Base-by-base conservation (phyloP, 2,797 vertebrate species). In the Geotria australis region DNA sequence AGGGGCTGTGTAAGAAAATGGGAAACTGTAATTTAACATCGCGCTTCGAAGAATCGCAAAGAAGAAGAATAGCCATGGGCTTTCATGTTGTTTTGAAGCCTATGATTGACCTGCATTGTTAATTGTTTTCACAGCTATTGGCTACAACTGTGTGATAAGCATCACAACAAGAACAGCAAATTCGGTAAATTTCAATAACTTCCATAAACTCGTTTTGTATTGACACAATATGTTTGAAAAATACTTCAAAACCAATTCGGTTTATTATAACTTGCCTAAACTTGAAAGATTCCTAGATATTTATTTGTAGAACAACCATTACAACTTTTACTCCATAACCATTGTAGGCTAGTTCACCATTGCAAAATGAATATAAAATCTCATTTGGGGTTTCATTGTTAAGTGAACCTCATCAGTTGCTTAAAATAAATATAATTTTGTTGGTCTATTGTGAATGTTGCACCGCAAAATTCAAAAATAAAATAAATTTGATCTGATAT, bases 121-220 rank as follows among this genome's bases (percentile, higher is more conserved):
- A 11, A 15, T 58, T n/a, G n/a, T 58, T 15, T 63, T 70, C 70
- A 63, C 61, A 95, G 89, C 88, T 70, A 81, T 96, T 57, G 91
- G 89, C 66, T 96, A 91, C 74, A 95, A 91, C 70, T 91, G 86
- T 56, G 73, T 96, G 68, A 78, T 95, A 69, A 96, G 80, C 68
- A 93, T 96, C 69, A 89, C 86, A 66, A 94, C 85, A 64, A 83
- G 91, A 69, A 84, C 83, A 56, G 88, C 89, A 57, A 91, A 96
- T 66, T 96, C 91, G 2, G 86, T 93, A 73, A 81, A 79, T 79
- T 64, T 62, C 59, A n/a, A 58, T 49, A 13, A 11, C 4, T 58
- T 49, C 10, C 51, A 58, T 49, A 13, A 24, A 47, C 7, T 7
- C 46, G n/a, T 46, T n/a, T 58, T 3, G 12, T 14, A 11, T 58